phyloP scores from a whole-genome alignment of 2,888 invertebrate species.

The Chaetogeoica ovagalla region DNA sequence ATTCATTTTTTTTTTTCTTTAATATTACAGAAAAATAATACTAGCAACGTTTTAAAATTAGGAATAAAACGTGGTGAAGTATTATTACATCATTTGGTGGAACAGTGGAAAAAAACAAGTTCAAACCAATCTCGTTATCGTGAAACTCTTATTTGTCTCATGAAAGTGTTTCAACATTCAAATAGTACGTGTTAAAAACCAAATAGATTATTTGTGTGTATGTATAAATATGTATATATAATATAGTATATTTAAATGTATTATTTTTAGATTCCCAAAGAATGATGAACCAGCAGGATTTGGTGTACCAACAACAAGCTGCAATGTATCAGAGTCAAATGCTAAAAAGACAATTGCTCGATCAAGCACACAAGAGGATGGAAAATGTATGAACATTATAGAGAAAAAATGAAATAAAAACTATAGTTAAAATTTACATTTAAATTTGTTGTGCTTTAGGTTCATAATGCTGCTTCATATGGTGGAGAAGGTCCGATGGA shows the following conservation, averaged over 20 bases:
- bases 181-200: conserved; percentile 30
- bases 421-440: not conserved
- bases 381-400: conserved; percentile 21
- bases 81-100: conserved; percentile 73
- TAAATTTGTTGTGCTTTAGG: conserved; percentile 14
- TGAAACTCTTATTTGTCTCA: conserved; percentile 54
- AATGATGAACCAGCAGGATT: conserved; percentile 47
- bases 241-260: not conserved
- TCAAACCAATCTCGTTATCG: conserved; percentile 62
- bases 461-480: conserved; percentile 32
- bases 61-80: conserved; percentile 78
- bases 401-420: not conserved
- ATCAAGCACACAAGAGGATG: conserved; percentile 43
- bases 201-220: too few species aligned
- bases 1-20: not conserved
- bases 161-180: conserved; percentile 55
- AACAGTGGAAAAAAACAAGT: conserved; percentile 74
- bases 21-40: not conserved
- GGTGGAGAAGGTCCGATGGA: conserved; percentile 27
- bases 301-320: conserved; percentile 43
- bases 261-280: conserved; percentile 42
- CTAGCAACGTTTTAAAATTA: conserved; percentile 57
- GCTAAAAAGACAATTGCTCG: conserved; percentile 44
- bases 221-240: not conserved
- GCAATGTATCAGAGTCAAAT: conserved; percentile 48